phyloP scores from a whole-genome alignment of 2,888 invertebrate species.

The Leistus spinibarbis region DNA sequence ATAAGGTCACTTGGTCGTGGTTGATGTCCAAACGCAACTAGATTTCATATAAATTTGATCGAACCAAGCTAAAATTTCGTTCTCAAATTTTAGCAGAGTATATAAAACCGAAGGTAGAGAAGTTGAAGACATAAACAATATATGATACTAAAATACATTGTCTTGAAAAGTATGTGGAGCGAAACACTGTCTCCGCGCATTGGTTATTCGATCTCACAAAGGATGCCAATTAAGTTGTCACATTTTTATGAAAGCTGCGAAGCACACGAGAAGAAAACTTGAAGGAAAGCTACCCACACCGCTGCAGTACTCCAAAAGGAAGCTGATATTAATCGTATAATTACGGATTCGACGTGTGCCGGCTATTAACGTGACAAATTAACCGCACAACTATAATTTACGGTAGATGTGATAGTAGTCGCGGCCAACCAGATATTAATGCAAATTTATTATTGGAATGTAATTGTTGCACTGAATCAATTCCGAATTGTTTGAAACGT shows the following conservation, averaged over 20 bases:
- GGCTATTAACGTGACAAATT: slow-evolving; percentile 39
- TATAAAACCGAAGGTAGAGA: not conserved
- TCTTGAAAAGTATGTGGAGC: not conserved
- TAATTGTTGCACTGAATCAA: slow-evolving; percentile 40
- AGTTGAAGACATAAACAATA: not conserved
- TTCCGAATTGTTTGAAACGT: slow-evolving; percentile 37
- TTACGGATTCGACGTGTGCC: slow-evolving; percentile 33
- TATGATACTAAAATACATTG: not conserved
- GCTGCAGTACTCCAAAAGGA: not conserved
- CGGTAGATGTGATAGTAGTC: slow-evolving; percentile 37
- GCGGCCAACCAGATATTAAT: slow-evolving; percentile 38
- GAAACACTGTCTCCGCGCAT: not conserved
- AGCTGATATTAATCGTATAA: slow-evolving; percentile 29
- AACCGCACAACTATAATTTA: slow-evolving; percentile 37
- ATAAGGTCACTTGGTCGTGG: too few relatives aligned
- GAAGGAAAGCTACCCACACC: not conserved
- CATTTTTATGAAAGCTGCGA: not conserved
- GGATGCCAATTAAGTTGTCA: not conserved
- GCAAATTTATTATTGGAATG: slow-evolving; percentile 40
- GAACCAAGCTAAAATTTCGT: too few relatives aligned
- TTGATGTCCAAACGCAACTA: too few relatives aligned
- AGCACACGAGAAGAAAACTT: not conserved
- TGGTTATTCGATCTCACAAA: not conserved
- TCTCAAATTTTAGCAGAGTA: not conserved
- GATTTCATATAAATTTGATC: too few relatives aligned